Percentiles rank a stretch among this genome's conserved stretches.
Conservation (phyloP, 2,888 invertebrate species). For the Campopleginae sp. region DNA sequence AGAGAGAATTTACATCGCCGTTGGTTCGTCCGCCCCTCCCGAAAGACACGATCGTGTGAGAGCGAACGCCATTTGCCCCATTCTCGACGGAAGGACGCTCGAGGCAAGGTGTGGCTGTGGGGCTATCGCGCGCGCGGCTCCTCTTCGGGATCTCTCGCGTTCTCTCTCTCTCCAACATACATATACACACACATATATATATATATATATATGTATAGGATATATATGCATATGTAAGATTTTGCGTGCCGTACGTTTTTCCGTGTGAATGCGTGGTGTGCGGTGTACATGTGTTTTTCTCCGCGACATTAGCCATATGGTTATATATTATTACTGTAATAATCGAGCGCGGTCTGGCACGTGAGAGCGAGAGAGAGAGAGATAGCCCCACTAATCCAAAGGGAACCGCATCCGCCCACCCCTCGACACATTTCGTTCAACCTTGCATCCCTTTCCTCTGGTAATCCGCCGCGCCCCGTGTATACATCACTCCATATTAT, state of each 20-base stretch:
- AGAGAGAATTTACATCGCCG: background rate
- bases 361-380: constrained; percentile 37
- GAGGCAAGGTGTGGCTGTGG: constrained; percentile 81
- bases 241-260: constrained; percentile 3
- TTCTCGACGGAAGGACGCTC: constrained; percentile 81
- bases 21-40: constrained; percentile 60
- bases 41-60: constrained; percentile 9
- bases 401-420: constrained; percentile 39
- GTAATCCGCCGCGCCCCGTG: constrained; percentile 14
- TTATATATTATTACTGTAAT: constrained; percentile 23
- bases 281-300: constrained; percentile 13
- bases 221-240: background rate
- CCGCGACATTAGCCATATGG: constrained; percentile 21
- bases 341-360: constrained; percentile 11
- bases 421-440: constrained; percentile 1
- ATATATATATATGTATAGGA: background rate
- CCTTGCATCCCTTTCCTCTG: constrained; percentile 4
- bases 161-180: constrained; percentile 34
- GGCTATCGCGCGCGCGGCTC: constrained; percentile 64
- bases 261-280: constrained; percentile 28
- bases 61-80: constrained; percentile 79
- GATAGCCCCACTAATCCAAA: constrained; percentile 40
- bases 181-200: constrained; percentile 2
- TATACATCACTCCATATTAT: constrained; percentile 19
- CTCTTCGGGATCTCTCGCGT: constrained; percentile 59